These are phyloP conservation scores for Epinephelus moara DNA, from an alignment of 2,113 vertebrate species.

Conservation along the genomic window DNA sequence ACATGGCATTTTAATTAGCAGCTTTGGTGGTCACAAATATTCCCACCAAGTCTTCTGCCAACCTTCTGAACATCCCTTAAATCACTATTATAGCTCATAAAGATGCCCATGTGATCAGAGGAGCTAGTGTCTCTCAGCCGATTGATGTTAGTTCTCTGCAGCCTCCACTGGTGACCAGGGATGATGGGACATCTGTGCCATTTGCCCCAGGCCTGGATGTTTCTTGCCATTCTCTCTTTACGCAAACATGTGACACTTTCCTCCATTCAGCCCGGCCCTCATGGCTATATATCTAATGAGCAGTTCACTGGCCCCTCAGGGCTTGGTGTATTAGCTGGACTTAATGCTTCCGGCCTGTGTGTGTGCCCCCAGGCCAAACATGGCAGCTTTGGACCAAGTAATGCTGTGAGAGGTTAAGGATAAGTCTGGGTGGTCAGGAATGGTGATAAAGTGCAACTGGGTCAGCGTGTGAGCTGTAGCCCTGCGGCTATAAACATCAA, in stretches of 20 bases:
- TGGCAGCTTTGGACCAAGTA: slow-evolving; percentile 64
- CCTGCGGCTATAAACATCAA: slow-evolving; percentile 45
- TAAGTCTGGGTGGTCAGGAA: slow-evolving; percentile 81
- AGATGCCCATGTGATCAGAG: slow-evolving; percentile 57
- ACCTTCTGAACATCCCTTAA: slow-evolving; percentile 46
- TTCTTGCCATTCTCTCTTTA: slow-evolving; percentile 71
- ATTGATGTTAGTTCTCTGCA: slow-evolving; percentile 64
- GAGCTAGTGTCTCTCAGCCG: slow-evolving; percentile 53
- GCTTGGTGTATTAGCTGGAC: slow-evolving; percentile 74
- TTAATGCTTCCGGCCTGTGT: slow-evolving; percentile 78
- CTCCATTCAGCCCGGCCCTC: slow-evolving; percentile 54
- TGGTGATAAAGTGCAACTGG: slow-evolving; percentile 72
- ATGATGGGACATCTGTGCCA: slow-evolving; percentile 78
- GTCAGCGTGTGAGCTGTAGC: slow-evolving; percentile 60
- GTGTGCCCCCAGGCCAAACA: slow-evolving; percentile 60
- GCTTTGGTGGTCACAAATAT: slow-evolving; percentile 2
- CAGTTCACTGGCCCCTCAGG: slow-evolving; percentile 59
- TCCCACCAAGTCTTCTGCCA: slow-evolving; percentile 27
- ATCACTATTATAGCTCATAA: slow-evolving; percentile 46
- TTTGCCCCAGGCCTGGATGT: slow-evolving; percentile 72
- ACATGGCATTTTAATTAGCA: slow-evolving; percentile 6
- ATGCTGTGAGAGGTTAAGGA: slow-evolving; percentile 59
- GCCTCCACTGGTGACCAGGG: slow-evolving; percentile 46
- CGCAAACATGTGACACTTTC: slow-evolving; percentile 82
- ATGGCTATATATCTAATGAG: slow-evolving; percentile 77